These are phyloP conservation scores for Charanyca ferruginea DNA, from an alignment of 2,888 invertebrate genomes.

Conservation along the genomic window DNA sequence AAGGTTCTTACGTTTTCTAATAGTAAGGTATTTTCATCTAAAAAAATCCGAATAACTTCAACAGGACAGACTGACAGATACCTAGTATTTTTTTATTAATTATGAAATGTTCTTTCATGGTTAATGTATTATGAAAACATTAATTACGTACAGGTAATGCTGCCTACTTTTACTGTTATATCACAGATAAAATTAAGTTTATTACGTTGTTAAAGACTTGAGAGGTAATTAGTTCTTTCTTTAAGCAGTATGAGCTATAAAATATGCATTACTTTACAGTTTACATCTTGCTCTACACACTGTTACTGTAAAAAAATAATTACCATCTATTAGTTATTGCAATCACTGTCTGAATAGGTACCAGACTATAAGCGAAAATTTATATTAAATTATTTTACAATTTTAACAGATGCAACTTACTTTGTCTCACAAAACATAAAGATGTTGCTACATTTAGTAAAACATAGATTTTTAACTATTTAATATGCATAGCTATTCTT, in stretches of 20 bases:
- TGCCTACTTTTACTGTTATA: constrained; percentile 2
- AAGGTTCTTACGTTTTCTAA: neutral
- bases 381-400: no score
- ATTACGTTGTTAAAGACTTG: constrained; percentile 26
- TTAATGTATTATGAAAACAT: constrained; percentile 11
- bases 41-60: neutral
- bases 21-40: no score
- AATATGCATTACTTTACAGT: constrained; percentile 33
- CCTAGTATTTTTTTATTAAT: neutral
- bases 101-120: neutral
- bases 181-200: constrained; percentile 14
- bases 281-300: constrained; percentile 13
- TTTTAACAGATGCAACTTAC: no score
- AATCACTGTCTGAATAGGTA: no score
- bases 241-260: constrained; percentile 18
- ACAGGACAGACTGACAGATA: neutral
- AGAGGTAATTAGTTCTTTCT: constrained; percentile 32
- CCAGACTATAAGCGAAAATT: no score
- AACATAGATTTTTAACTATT: no score
- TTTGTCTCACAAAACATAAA: no score
- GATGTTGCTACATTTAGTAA: no score
- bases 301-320: no score
- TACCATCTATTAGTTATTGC: no score
- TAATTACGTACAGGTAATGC: constrained; percentile 5
- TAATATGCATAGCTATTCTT: no score